Evolutionary conservation across 2,797 vertebrate genomes (phyloP).

Genomic region (Fundulus diaphanus): DNA sequence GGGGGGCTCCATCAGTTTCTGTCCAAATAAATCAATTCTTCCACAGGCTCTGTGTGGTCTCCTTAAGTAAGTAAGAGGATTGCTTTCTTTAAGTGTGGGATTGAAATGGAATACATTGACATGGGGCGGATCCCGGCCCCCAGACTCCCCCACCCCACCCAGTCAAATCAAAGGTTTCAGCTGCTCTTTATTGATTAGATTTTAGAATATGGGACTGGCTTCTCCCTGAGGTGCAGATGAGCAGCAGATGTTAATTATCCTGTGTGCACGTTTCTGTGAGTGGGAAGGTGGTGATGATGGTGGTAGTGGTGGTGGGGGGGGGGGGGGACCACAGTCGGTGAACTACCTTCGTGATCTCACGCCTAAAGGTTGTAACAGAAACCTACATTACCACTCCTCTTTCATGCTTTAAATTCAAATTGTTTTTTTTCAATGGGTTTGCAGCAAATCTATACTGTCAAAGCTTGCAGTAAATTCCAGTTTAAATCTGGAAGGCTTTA

Average conservation of each 20-base stretch:
- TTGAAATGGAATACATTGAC: slow-evolving; percentile 82
- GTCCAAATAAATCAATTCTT: slow-evolving; percentile 77
- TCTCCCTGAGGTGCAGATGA: slow-evolving; percentile 79
- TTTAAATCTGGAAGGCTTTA: neutral
- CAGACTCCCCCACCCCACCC: slow-evolving; percentile 58
- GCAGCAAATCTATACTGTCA: neutral
- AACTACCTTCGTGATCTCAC: slow-evolving; percentile 56
- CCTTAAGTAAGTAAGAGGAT: slow-evolving; percentile 79
- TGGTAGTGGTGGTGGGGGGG: no score
- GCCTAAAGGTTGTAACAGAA: slow-evolving; percentile 21
- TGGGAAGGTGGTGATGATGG: slow-evolving; percentile 38
- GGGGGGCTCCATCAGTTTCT: slow-evolving; percentile 65
- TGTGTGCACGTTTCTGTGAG: slow-evolving; percentile 58
- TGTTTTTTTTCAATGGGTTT: neutral
- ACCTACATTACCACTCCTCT: neutral
- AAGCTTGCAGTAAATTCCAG: neutral
- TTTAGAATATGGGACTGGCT: slow-evolving; percentile 79
- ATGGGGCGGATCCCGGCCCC: slow-evolving; percentile 56
- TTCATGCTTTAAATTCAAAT: neutral
- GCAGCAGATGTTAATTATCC: slow-evolving; percentile 81
- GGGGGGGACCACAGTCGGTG: slow-evolving; percentile 32
- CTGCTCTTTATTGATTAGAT: slow-evolving; percentile 82
- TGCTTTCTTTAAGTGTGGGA: slow-evolving; percentile 76
- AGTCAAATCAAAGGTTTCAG: slow-evolving; percentile 81
- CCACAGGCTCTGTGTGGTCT: slow-evolving; percentile 58